Conservation (phyloP, 2,888 invertebrate genomes). For the Drosophila helvetica region DNA sequence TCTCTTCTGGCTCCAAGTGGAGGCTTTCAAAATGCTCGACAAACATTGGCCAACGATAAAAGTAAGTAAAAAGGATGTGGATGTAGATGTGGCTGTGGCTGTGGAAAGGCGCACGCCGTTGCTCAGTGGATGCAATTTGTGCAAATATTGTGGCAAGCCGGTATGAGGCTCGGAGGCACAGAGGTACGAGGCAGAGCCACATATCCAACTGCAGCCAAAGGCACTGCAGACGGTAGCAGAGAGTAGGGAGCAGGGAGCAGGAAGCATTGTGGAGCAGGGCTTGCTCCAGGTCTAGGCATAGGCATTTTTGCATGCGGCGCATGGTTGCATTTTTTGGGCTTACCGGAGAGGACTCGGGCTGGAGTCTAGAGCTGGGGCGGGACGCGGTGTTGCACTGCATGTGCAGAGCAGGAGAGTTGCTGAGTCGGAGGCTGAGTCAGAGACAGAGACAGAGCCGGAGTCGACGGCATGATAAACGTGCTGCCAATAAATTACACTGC, state of each 20-base stretch:
- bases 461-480: conserved; percentile 78
- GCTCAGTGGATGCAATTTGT: conserved; percentile 69
- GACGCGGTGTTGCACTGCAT: conserved; percentile 25
- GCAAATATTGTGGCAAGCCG: conserved; percentile 67
- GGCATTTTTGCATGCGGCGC: conserved; percentile 79
- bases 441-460: conserved; percentile 48
- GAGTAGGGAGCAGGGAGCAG: conserved; percentile 3
- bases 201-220: conserved; percentile 41
- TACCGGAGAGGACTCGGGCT: conserved; percentile 42
- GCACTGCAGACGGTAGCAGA: conserved; percentile 30
- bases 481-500: conserved; percentile 80
- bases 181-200: neutral
- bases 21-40: conserved; percentile 71
- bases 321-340: conserved; percentile 78
- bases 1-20: conserved; percentile 24
- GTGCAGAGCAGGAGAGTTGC: conserved; percentile 26
- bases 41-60: conserved; percentile 71
- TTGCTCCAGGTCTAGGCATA: conserved; percentile 50
- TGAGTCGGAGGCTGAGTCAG: conserved; percentile 31
- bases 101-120: conserved; percentile 35
- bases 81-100: neutral
- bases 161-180: neutral
- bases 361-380: conserved; percentile 13
- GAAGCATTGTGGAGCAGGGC: neutral
- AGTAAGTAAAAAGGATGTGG: conserved; percentile 70